Conservation (phyloP, 1,140 invertebrate genomes). For the Drosophila sp. region DNA sequence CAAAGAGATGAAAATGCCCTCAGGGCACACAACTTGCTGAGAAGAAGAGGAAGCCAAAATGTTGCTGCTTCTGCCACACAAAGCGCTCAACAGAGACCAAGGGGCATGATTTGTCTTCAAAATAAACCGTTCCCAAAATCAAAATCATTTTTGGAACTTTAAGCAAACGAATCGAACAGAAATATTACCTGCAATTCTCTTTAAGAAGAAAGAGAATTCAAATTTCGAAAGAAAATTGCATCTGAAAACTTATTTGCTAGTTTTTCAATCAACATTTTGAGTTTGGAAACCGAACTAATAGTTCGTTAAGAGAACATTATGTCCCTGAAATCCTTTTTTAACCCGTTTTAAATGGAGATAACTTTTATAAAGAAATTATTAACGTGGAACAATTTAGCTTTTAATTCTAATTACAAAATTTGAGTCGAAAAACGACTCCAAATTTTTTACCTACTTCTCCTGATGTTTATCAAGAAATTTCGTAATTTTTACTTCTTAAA, state of each 20-base stretch:
- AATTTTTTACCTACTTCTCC: too few relatives aligned
- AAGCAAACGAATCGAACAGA: not conserved
- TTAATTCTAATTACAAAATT: too few relatives aligned
- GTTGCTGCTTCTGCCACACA: slow-evolving; percentile 52
- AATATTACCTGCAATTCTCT: not conserved
- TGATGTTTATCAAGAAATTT: not conserved
- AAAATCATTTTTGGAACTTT: not conserved
- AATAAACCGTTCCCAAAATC: slow-evolving; percentile 29
- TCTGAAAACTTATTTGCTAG: too few relatives aligned
- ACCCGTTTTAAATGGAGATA: too few relatives aligned
- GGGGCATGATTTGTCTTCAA: slow-evolving; percentile 78
- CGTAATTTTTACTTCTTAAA: not conserved
- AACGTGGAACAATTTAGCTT: too few relatives aligned
- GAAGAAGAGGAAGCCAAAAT: slow-evolving; percentile 54
- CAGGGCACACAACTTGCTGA: slow-evolving; percentile 35
- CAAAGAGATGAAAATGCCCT: slow-evolving; percentile 57
- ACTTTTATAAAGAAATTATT: too few relatives aligned
- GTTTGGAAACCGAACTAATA: too few relatives aligned
- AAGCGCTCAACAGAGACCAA: slow-evolving; percentile 53
- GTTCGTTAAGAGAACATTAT: too few relatives aligned
- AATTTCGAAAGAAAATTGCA: too few relatives aligned
- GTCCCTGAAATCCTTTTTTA: too few relatives aligned
- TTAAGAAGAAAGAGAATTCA: not conserved
- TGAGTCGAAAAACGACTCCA: too few relatives aligned
- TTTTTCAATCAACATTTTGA: too few relatives aligned